Evolutionary conservation across 2,113 vertebrate genomes (phyloP).

Genomic region (Bufo bufo): DNA sequence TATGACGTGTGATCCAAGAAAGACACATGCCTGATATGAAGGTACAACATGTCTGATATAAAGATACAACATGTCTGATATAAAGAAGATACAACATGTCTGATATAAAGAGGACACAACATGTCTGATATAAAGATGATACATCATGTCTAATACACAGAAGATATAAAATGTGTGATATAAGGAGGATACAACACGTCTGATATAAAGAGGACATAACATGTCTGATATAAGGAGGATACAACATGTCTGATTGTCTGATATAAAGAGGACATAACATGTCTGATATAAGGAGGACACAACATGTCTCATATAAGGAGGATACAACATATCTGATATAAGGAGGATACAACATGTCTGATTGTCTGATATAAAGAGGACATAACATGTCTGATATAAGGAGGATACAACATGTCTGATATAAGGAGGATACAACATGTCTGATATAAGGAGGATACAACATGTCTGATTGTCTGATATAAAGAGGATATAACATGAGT

Average conservation of each 20-base stretch:
- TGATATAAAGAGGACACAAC: background rate
- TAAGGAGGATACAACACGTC: background rate
- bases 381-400: background rate
- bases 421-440: background rate
- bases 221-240: background rate
- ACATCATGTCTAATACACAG: background rate
- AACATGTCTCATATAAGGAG: background rate
- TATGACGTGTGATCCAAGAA: background rate
- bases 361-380: background rate
- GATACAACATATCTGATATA: background rate
- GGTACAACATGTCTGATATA: background rate
- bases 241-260: background rate
- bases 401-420: background rate
- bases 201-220: background rate
- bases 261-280: background rate
- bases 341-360: background rate
- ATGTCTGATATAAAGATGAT: background rate
- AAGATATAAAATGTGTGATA: background rate
- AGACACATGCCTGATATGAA: background rate
- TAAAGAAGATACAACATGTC: background rate
- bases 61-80: background rate
- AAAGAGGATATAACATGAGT: background rate
- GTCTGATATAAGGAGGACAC: background rate
- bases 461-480: no score
- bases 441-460: background rate